phyloP scores from a whole-genome alignment of 2,888 invertebrate genomes.

The Lordiphosa fenestrarum region DNA sequence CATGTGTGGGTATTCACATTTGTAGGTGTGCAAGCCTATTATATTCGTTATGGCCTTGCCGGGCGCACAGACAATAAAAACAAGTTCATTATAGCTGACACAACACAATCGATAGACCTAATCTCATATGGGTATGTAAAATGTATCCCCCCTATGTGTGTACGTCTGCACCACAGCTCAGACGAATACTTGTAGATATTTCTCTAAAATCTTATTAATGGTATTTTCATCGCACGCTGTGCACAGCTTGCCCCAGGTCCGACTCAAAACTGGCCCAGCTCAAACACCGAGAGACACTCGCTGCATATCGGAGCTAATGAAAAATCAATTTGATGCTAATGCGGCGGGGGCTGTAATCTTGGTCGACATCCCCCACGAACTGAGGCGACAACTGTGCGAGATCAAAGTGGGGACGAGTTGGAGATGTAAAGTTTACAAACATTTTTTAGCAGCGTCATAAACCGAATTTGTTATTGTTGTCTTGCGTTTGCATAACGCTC shows the following conservation, averaged over 20 bases:
- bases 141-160: constrained; percentile 13
- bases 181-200: constrained; percentile 12
- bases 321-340: constrained; percentile 63
- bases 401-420: constrained; percentile 39
- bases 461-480: constrained; percentile 22
- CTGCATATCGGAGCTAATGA: constrained; percentile 40
- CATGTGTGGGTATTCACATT: not conserved
- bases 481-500: constrained; percentile 10
- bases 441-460: constrained; percentile 62
- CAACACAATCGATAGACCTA: constrained; percentile 42
- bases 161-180: constrained; percentile 8
- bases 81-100: constrained; percentile 47
- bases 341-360: constrained; percentile 27
- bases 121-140: constrained; percentile 48
- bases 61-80: constrained; percentile 13
- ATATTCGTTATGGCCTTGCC: constrained; percentile 36
- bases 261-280: constrained; percentile 4
- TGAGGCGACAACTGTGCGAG: constrained; percentile 49
- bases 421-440: constrained; percentile 14
- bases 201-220: constrained; percentile 36
- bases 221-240: constrained; percentile 44
- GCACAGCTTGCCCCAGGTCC: constrained; percentile 37
- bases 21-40: constrained; percentile 5
- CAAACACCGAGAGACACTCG: not conserved
- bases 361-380: constrained; percentile 22